These are phyloP conservation scores for Conus canariensis DNA, from an alignment of 2,888 invertebrate species.

Conservation along the genomic window DNA sequence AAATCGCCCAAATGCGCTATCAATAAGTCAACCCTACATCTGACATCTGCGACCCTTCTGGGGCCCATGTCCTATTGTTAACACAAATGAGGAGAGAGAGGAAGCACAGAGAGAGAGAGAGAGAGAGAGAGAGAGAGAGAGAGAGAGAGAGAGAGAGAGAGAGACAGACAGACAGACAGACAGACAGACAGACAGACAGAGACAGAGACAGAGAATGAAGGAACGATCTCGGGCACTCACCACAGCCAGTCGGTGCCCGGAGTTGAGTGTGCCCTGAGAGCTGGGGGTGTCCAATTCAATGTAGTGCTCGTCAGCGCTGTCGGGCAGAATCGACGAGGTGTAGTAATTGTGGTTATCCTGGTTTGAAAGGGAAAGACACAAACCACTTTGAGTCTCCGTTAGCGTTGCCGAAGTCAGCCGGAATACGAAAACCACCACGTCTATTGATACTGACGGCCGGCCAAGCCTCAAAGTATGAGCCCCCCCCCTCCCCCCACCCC, in stretches of 20 bases:
- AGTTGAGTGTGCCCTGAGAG: conserved; percentile 63
- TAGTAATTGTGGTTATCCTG: conserved; percentile 68
- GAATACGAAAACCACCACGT: too few relatives aligned
- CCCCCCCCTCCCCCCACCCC: too few relatives aligned
- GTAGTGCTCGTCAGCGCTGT: conserved; percentile 53
- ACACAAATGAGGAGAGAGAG: too few relatives aligned
- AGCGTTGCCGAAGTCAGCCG: too few relatives aligned
- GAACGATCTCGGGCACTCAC: conserved; percentile 50
- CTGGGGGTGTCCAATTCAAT: conserved; percentile 56
- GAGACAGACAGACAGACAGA: background rate
- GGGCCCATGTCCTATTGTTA: too few relatives aligned
- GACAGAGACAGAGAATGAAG: too few relatives aligned
- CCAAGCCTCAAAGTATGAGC: background rate
- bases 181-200: background rate
- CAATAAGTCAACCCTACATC: too few relatives aligned
- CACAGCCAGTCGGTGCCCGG: conserved; percentile 68
- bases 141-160: too few relatives aligned
- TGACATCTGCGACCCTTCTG: too few relatives aligned
- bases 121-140: too few relatives aligned
- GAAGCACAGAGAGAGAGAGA: too few relatives aligned
- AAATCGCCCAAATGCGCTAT: too few relatives aligned
- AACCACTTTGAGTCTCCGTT: background rate
- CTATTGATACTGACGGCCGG: background rate
- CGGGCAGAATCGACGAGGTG: conserved; percentile 51
- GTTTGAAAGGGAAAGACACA: background rate